These are phyloP conservation scores for Planiliza haematocheilus DNA, from an alignment of 2,113 vertebrate genomes.

Conservation along the genomic window DNA sequence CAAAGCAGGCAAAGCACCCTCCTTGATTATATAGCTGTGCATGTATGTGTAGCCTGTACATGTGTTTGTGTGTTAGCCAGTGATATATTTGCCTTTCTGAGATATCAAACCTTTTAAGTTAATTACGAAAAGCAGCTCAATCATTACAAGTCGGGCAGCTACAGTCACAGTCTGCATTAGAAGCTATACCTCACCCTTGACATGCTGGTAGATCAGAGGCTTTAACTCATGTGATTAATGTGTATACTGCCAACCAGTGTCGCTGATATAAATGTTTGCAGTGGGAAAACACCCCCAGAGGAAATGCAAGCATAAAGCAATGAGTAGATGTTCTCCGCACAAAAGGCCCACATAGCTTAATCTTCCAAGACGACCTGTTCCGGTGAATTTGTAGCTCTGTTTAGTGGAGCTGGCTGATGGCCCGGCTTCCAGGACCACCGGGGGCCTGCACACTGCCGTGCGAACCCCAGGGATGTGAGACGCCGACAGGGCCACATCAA, in stretches of 20 bases:
- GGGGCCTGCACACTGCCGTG: constrained; percentile 14
- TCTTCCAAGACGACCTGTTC: constrained; percentile 54
- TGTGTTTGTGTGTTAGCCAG: too few species aligned
- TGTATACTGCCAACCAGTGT: neutral
- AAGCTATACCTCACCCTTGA: constrained; percentile 33
- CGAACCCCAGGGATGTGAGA: constrained; percentile 31
- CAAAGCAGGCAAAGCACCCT: neutral
- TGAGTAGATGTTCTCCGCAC: neutral
- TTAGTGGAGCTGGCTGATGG: constrained; percentile 45
- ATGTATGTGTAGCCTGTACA: constrained; percentile 19
- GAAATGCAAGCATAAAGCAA: too few species aligned
- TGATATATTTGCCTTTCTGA: too few species aligned
- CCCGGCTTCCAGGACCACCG: constrained; percentile 29
- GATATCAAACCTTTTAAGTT: constrained; percentile 66
- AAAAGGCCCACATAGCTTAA: constrained; percentile 22
- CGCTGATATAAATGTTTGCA: constrained; percentile 5
- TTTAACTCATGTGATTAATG: constrained; percentile 13
- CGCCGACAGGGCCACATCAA: constrained; percentile 27
- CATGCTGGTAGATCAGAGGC: neutral
- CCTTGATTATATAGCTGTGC: constrained; percentile 18
- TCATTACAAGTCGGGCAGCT: neutral
- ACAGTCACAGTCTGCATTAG: constrained; percentile 28
- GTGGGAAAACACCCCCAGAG: neutral
- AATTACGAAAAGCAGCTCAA: constrained; percentile 36
- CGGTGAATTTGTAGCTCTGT: constrained; percentile 53